phyloP scores from a whole-genome alignment of 2,888 invertebrate species.

The Dioctria rufipes region DNA sequence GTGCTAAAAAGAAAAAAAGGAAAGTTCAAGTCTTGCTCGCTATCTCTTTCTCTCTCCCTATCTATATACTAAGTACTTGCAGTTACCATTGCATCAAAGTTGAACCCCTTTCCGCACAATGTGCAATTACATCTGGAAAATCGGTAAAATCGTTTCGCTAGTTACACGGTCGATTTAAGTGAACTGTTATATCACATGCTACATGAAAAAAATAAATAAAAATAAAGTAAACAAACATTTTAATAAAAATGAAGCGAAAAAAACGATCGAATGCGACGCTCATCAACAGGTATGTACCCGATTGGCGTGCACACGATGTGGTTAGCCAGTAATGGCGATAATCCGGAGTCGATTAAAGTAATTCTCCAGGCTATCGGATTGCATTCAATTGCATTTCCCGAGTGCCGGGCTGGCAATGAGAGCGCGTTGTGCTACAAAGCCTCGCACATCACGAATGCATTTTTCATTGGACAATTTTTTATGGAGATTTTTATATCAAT shows the following conservation, averaged over 20 bases:
- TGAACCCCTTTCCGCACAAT: too few relatives aligned
- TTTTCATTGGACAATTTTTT: constrained; percentile 44
- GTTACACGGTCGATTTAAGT: too few relatives aligned
- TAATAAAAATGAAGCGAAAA: constrained; percentile 40
- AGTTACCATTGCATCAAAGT: too few relatives aligned
- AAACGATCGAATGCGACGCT: constrained; percentile 15
- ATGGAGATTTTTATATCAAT: constrained; percentile 46
- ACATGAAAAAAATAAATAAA: too few relatives aligned
- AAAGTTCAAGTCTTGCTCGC: too few relatives aligned
- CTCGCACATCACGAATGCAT: constrained; percentile 6
- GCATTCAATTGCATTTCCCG: constrained; percentile 49
- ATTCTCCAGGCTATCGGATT: constrained; percentile 48
- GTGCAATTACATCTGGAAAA: too few relatives aligned
- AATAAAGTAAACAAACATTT: constrained; percentile 4
- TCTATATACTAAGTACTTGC: too few relatives aligned
- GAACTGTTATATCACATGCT: too few relatives aligned
- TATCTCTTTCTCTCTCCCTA: too few relatives aligned
- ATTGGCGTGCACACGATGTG: constrained; percentile 35
- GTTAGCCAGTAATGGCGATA: constrained; percentile 51
- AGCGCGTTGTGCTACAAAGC: not conserved
- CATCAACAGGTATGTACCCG: constrained; percentile 36
- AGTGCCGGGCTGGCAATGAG: constrained; percentile 3
- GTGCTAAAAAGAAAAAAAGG: too few relatives aligned
- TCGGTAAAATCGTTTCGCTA: too few relatives aligned
- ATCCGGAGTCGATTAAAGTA: constrained; percentile 50